Evolutionary conservation across 2,113 vertebrate genomes (phyloP).

Genomic region (Symphodus melops): DNA sequence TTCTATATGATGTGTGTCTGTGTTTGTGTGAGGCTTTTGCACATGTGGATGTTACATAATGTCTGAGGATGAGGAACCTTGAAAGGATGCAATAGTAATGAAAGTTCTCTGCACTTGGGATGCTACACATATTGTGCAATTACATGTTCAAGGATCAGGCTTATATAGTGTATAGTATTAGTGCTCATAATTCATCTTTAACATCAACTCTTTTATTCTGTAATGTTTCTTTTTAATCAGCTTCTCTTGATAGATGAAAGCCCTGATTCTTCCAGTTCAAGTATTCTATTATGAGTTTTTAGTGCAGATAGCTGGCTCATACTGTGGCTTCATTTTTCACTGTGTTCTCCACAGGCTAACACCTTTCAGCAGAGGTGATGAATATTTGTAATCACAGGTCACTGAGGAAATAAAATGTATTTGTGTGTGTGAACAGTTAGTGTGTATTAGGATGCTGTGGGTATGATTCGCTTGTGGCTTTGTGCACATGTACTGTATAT

Average conservation of each 20-base stretch:
- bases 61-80: slow-evolving; percentile 44
- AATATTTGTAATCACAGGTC: slow-evolving; percentile 50
- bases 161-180: neutral
- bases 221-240: neutral
- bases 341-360: slow-evolving; percentile 27
- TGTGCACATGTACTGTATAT: slow-evolving; percentile 21
- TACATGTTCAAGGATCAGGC: slow-evolving; percentile 3
- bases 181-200: neutral
- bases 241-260: slow-evolving; percentile 10
- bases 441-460: neutral
- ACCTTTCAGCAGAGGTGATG: slow-evolving; percentile 27
- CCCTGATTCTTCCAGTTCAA: slow-evolving; percentile 1
- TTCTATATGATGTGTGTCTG: slow-evolving; percentile 10
- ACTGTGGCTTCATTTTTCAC: slow-evolving; percentile 26
- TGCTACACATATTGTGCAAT: slow-evolving; percentile 18
- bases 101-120: slow-evolving; percentile 45
- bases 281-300: slow-evolving; percentile 20
- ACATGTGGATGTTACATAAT: slow-evolving; percentile 67
- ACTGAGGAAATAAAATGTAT: slow-evolving; percentile 40
- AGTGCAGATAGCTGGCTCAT: neutral
- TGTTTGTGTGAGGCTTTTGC: slow-evolving; percentile 36
- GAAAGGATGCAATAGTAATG: slow-evolving; percentile 44
- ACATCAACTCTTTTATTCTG: neutral
- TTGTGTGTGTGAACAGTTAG: neutral
- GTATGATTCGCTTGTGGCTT: neutral